These are phyloP conservation scores for Bovichtus diacanthus DNA, from an alignment of 2,797 vertebrate genomes.

Conservation along the genomic window DNA sequence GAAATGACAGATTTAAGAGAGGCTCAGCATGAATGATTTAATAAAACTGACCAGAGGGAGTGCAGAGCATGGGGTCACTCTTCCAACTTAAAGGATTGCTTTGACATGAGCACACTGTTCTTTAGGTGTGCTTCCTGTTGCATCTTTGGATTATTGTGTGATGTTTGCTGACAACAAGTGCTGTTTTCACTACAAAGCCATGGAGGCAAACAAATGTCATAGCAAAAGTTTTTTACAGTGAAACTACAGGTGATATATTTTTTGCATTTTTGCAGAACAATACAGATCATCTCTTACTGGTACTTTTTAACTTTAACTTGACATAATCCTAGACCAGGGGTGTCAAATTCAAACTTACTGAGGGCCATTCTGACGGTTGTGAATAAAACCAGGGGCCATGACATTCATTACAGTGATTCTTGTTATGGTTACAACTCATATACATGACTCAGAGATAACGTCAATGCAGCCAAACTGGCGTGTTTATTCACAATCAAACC, in stretches of 20 bases:
- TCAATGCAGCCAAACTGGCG: no score
- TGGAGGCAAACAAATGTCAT: slow-evolving; percentile 40
- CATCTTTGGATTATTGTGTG: no score
- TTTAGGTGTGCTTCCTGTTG: slow-evolving; percentile 39
- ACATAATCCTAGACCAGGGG: neutral
- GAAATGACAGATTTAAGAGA: slow-evolving; percentile 10
- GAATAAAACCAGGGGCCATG: no score
- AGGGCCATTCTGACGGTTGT: no score
- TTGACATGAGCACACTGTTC: slow-evolving; percentile 28
- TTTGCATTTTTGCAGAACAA: neutral
- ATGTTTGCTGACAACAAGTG: no score
- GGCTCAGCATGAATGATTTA: neutral
- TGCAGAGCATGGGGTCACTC: slow-evolving; percentile 17
- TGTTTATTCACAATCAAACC: no score
- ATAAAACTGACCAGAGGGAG: slow-evolving; percentile 25
- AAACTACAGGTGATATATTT: slow-evolving; percentile 30
- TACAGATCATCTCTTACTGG: neutral
- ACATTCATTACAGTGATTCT: no score
- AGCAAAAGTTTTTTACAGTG: neutral
- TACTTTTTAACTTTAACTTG: neutral
- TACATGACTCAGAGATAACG: no score
- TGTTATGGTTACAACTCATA: no score
- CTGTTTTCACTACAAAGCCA: slow-evolving; percentile 33
- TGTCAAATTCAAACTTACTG: no score
- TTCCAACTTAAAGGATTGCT: slow-evolving; percentile 12